phyloP scores from a whole-genome alignment of 2,888 invertebrate species.

The Drosophila lacicola region DNA sequence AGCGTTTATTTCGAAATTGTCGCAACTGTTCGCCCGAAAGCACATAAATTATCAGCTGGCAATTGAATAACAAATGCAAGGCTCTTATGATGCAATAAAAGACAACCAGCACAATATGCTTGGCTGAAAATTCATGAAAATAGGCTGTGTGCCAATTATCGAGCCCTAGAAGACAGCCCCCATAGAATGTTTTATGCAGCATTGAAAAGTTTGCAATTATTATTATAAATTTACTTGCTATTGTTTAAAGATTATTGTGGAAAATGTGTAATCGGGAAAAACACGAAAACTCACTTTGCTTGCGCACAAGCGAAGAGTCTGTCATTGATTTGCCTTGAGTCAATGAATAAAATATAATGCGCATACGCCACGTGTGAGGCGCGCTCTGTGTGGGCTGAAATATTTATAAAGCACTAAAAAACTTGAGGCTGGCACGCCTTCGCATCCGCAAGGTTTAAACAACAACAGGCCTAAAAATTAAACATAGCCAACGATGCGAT shows the following conservation, averaged over 20 bases:
- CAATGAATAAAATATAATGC: slow-evolving; percentile 51
- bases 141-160: slow-evolving; percentile 31
- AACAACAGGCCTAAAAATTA: slow-evolving; percentile 55
- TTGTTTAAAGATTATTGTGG: slow-evolving; percentile 23
- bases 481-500: slow-evolving; percentile 55
- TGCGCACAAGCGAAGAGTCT: background rate
- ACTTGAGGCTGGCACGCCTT: slow-evolving; percentile 12
- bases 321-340: slow-evolving; percentile 31
- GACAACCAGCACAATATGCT: slow-evolving; percentile 14
- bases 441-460: slow-evolving; percentile 23
- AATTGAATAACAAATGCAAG: slow-evolving; percentile 63
- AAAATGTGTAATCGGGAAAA: slow-evolving; percentile 21
- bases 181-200: slow-evolving; percentile 25
- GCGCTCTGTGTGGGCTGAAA: slow-evolving; percentile 27
- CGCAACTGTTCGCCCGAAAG: slow-evolving; percentile 3
- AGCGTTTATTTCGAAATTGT: slow-evolving; percentile 34
- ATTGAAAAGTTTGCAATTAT: slow-evolving; percentile 52
- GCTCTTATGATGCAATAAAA: slow-evolving; percentile 23
- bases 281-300: slow-evolving; percentile 50
- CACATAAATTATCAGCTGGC: slow-evolving; percentile 67
- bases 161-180: slow-evolving; percentile 6
- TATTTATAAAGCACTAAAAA: slow-evolving; percentile 55
- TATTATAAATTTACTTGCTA: slow-evolving; percentile 37
- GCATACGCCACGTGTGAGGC: slow-evolving; percentile 48
- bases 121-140: background rate